These are phyloP conservation scores for Galago senegalensis DNA, from an alignment of 2,797 vertebrate genomes.

Conservation along the genomic window DNA sequence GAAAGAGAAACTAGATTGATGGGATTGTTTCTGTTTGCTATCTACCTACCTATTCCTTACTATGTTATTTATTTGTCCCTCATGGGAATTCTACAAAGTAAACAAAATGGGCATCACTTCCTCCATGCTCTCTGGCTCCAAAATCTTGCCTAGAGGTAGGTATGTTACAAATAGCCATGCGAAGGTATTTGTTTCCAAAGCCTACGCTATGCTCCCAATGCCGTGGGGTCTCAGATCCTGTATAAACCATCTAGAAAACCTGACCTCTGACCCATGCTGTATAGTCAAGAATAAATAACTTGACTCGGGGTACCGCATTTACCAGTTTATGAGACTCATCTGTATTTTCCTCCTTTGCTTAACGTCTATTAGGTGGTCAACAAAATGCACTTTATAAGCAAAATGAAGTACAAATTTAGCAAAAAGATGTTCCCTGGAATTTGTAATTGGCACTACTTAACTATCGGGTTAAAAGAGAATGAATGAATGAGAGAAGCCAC, in stretches of 20 bases:
- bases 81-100: neutral
- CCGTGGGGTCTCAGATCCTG: neutral
- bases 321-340: neutral
- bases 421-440: neutral
- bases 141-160: neutral
- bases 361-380: neutral
- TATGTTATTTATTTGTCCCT: neutral
- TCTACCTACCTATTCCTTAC: neutral
- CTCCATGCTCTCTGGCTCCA: neutral
- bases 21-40: neutral
- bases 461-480: neutral
- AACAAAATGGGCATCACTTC: neutral
- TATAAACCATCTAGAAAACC: neutral
- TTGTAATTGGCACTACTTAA: neutral
- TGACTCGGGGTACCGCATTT: neutral
- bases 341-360: neutral
- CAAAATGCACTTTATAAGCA: neutral
- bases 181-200: neutral
- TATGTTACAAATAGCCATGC: neutral
- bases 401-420: neutral
- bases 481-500: neutral
- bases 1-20: neutral
- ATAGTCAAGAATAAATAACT: neutral
- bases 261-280: neutral
- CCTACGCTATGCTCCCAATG: neutral